A percentile compares a stretch with the other conserved stretches of the same genome.
Evolutionary conservation across 2,797 vertebrate species (phyloP).

Genomic region (Poecilia velifera): DNA sequence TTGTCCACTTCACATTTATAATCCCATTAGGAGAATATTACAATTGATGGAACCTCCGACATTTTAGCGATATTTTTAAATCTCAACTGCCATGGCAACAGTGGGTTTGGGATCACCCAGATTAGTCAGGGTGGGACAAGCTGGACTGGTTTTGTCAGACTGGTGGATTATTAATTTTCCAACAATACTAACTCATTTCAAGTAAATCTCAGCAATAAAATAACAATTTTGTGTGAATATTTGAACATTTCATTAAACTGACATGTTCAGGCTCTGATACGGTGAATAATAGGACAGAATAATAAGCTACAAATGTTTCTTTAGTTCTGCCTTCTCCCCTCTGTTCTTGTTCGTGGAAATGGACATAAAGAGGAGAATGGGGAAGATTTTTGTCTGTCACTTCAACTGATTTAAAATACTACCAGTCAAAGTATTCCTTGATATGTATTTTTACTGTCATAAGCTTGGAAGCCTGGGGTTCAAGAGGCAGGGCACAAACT

Average conservation of each 20-base stretch:
- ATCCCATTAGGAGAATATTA: not conserved
- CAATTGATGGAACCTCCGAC: not conserved
- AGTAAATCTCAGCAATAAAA: slow-evolving; percentile 15
- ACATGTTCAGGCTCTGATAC: not conserved
- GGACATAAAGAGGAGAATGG: slow-evolving; percentile 13
- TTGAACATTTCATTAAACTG: not conserved
- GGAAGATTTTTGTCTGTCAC: not conserved
- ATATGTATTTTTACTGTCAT: not conserved
- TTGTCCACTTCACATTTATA: not conserved
- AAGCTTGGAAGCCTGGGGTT: too few relatives aligned
- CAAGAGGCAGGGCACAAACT: not conserved
- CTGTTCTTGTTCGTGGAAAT: slow-evolving; percentile 4
- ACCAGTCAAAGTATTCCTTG: not conserved
- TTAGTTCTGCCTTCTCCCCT: slow-evolving; percentile 7
- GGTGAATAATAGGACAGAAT: slow-evolving; percentile 11
- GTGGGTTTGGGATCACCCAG: not conserved
- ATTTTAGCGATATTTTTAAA: not conserved
- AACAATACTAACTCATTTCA: slow-evolving; percentile 23
- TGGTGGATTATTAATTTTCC: slow-evolving; percentile 8
- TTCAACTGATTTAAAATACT: not conserved
- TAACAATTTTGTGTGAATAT: slow-evolving; percentile 7
- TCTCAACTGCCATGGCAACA: not conserved
- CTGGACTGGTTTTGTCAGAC: too few relatives aligned
- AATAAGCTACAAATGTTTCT: slow-evolving; percentile 7
- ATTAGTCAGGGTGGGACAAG: not conserved